Conservation (phyloP, 2,888 invertebrate species). For the Beris morrisii region DNA sequence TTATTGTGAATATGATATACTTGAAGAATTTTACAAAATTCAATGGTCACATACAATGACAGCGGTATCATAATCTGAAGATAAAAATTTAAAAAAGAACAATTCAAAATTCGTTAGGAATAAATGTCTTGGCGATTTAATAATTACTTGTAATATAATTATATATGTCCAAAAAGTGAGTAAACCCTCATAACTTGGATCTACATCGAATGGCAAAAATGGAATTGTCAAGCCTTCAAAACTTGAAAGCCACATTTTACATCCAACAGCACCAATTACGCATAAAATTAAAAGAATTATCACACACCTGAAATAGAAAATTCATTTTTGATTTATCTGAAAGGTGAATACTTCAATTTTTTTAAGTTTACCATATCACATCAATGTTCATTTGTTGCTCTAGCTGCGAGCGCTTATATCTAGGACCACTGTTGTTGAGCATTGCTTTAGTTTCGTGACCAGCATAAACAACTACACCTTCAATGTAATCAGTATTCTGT, state of each 20-base stretch:
- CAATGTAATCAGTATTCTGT: slow-evolving; percentile 92
- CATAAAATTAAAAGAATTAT: slow-evolving; percentile 87
- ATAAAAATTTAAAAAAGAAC: neutral
- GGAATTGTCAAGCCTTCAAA: slow-evolving; percentile 62
- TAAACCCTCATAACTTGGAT: slow-evolving; percentile 74
- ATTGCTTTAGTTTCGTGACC: slow-evolving; percentile 98
- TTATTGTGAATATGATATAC: slow-evolving; percentile 94
- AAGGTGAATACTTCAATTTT: slow-evolving; percentile 13
- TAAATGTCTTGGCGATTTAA: neutral
- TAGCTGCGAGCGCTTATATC: slow-evolving; percentile 88
- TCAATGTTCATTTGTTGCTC: slow-evolving; percentile 95
- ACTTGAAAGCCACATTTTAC: slow-evolving; percentile 76
- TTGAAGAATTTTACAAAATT: slow-evolving; percentile 93
- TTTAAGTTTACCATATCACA: slow-evolving; percentile 82
- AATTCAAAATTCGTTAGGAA: neutral
- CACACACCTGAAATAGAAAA: slow-evolving; percentile 65
- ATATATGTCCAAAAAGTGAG: slow-evolving; percentile 94
- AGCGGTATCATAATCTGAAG: slow-evolving; percentile 90
- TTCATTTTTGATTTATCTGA: neutral
- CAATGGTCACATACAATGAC: slow-evolving; percentile 94
- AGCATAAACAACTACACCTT: slow-evolving; percentile 96
- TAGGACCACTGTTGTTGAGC: slow-evolving; percentile 94
- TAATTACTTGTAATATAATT: slow-evolving; percentile 82
- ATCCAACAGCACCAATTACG: slow-evolving; percentile 87
- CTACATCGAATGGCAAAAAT: slow-evolving; percentile 66